Base-by-base conservation (phyloP, 2,797 vertebrate species). In the Enteromius argenteus region DNA sequence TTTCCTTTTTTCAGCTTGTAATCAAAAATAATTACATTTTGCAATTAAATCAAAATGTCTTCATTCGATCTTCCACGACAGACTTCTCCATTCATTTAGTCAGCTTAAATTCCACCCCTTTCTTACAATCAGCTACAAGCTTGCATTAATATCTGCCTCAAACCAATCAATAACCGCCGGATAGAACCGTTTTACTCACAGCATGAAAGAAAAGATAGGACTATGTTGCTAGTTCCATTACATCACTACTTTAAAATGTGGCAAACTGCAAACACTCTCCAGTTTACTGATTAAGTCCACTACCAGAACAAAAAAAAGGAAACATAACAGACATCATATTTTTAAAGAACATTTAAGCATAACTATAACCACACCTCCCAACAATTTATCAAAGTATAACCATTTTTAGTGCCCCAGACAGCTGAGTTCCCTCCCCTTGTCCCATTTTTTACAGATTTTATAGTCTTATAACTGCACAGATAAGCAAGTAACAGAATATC, bases 401-500 rank as follows among this genome's bases (percentile, higher is more conserved):
- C 21, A 39, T 56, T 15, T 64, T 42, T 56, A 53, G 8, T 42
- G 13, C 3, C 46, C 42, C 44, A 67, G 53, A 80, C 19, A 80
- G 64, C 62, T 2, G 60, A 68, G 21, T 39, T 37, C 27, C 39
- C 27, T 44, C 37, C 4, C 46, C 46, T n/a, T 32, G 71, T 21
- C 58, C 35, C 5, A 14, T 27, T 67, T 56, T 42, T 39, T 53
- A 13, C n/a, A 27, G 32, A 39, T 39, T 56, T 6, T 69, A 37
- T 42, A 56, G n/a, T 4, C 5, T 15, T 62, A 9, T 15, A 71
- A 72, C 23, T n/a, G 13, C 9, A 53, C 4, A 30, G 27, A 42
- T 19, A 66, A 82, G 64, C 35, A 74, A 44, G 23, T 42, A 37
- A 17, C 77, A 53, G 39, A 79, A 75, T 5, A 19, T 60, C 60